Conservation (phyloP, 2,113 vertebrate species). For the Bombycilla garrulus region DNA sequence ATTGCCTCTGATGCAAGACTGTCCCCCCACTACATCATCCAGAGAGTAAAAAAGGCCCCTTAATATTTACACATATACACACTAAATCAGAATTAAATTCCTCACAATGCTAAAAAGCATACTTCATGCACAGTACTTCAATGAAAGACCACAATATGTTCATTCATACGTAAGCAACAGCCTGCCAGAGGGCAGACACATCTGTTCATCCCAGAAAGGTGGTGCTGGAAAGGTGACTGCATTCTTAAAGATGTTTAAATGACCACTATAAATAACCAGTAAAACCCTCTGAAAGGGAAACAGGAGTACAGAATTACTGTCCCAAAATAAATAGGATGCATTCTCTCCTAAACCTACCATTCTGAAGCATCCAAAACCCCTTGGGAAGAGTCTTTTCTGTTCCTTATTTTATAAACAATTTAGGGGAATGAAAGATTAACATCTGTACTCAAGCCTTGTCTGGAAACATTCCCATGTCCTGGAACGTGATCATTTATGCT, state of each 20-base stretch:
- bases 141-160: not conserved
- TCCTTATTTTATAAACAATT: not conserved
- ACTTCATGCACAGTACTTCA: not conserved
- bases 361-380: not conserved
- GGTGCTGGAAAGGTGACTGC: not conserved
- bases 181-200: not conserved
- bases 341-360: not conserved
- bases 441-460: not conserved
- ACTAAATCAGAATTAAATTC: not conserved
- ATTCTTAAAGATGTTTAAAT: not conserved
- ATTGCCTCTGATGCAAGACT: not conserved
- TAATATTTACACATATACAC: not conserved
- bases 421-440: not conserved
- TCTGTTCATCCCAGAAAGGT: not conserved
- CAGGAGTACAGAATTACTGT: not conserved
- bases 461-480: not conserved
- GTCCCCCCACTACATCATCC: not conserved
- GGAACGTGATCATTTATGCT: not conserved
- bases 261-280: not conserved
- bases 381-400: not conserved
- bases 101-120: not conserved
- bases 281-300: not conserved
- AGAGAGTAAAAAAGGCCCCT: not conserved
- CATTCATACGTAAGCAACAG: not conserved
- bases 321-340: not conserved